Evolutionary conservation across 2,888 invertebrate genomes (phyloP).

Genomic region (Fabriciana adippe): DNA sequence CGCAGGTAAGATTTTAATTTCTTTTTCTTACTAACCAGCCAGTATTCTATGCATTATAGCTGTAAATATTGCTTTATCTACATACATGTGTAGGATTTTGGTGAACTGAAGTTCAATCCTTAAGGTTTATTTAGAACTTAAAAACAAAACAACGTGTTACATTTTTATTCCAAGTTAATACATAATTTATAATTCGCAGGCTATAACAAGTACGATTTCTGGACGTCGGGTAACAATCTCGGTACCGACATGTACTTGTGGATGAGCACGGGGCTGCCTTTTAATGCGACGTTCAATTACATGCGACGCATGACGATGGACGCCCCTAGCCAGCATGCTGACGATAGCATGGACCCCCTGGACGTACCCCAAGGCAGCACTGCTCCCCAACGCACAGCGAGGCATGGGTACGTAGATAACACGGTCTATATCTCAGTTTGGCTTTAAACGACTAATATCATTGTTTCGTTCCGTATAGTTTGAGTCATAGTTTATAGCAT

Average conservation of each 20-base stretch:
- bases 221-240: slow-evolving; percentile 94
- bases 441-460: no score
- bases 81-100: no score
- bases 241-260: slow-evolving; percentile 94
- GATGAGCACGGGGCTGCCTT: slow-evolving; percentile 94
- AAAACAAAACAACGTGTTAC: no score
- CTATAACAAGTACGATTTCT: slow-evolving; percentile 92
- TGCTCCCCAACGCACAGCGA: slow-evolving; percentile 89
- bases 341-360: slow-evolving; percentile 83
- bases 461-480: no score
- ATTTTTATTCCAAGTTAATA: background rate
- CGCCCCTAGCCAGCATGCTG: slow-evolving; percentile 78
- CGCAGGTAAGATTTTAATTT: slow-evolving; percentile 82
- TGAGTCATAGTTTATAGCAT: no score
- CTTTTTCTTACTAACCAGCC: background rate
- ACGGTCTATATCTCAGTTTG: background rate
- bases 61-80: no score
- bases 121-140: no score
- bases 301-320: slow-evolving; percentile 83
- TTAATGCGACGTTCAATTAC: slow-evolving; percentile 94
- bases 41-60: no score
- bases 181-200: slow-evolving; percentile 60
- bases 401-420: slow-evolving; percentile 83
- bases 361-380: slow-evolving; percentile 88
- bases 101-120: no score